Conservation (phyloP, 2,113 vertebrate genomes). For the Danionella cerebrum region DNA sequence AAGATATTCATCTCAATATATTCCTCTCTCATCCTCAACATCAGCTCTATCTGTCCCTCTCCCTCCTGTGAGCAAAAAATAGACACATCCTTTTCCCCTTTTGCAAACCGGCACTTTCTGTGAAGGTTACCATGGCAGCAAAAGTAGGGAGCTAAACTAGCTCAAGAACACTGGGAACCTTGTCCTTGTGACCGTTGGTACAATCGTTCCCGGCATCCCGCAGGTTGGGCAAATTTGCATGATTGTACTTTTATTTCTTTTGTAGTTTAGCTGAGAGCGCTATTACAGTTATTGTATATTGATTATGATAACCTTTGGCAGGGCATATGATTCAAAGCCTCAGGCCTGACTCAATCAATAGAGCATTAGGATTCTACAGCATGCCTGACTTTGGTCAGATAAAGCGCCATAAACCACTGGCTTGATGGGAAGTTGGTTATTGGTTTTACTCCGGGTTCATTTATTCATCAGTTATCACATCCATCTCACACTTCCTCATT, state of each 20-base stretch:
- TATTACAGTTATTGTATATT: slow-evolving; percentile 37
- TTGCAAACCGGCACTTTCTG: neutral
- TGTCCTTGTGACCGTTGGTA: neutral
- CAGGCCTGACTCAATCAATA: slow-evolving; percentile 24
- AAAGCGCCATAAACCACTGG: too few relatives aligned
- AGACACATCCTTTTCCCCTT: neutral
- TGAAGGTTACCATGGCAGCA: slow-evolving; percentile 14
- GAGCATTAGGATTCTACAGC: slow-evolving; percentile 32
- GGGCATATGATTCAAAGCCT: slow-evolving; percentile 19
- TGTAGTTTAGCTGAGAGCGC: neutral
- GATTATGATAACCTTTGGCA: slow-evolving; percentile 34
- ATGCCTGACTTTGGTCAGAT: slow-evolving; percentile 11
- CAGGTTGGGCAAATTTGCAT: slow-evolving; percentile 13
- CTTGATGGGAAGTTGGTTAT: too few relatives aligned
- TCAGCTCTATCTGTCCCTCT: slow-evolving; percentile 16
- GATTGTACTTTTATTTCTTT: slow-evolving; percentile 22
- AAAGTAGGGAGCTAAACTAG: neutral
- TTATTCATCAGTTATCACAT: too few relatives aligned
- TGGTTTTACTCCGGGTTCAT: too few relatives aligned
- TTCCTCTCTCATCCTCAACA: slow-evolving; percentile 8
- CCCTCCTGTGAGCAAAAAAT: slow-evolving; percentile 6
- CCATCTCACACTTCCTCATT: too few relatives aligned
- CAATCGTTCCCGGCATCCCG: neutral
- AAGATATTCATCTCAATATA: slow-evolving; percentile 24
- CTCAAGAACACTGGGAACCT: neutral